Base-by-base conservation (phyloP, 2,797 vertebrate genomes). In the Rhabdophis nuchalis region DNA sequence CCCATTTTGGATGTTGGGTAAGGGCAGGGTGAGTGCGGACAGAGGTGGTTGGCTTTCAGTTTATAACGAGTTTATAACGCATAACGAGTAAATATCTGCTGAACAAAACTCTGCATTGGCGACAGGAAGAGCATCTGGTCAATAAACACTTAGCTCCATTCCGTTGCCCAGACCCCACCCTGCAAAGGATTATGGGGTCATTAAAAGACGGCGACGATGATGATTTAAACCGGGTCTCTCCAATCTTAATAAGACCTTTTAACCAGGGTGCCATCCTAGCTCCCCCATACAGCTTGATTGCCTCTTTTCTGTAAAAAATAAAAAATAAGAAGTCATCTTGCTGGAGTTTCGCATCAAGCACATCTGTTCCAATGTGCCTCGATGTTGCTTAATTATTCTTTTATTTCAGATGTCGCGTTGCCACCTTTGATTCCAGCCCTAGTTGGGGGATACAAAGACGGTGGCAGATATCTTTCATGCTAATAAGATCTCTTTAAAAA, bases 401-500 rank as follows among this genome's bases (percentile, higher is more conserved):
- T 96, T 96, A 96, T 96, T 96, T 96, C 96, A 96, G 94, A 92
- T 91, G 89, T 90, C 93, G 90, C 88, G 57, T 96, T 96, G 94
- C 95, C 94, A 94, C 92, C 95, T 95, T 92, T 54, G 95, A 92
- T 94, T 96, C 96, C 89, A 88, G 90, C 94, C 90, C 92, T 92
- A 95, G 93, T 92, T 91, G 91, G 92, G 92, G 90, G 93, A 95
- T 88, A 91, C 29, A 88, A 87, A 92, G 92, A 95, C 25, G 91
- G 57, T 85, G 85, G 92, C 92, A 96, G 96, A 93, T 92, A 94
- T 88, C 88, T 95, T 96, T 95, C 95, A 93, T 96, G 89, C 57
- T 97, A 95, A 94, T 95, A 85, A 60, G 56, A 64, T 54, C 16
- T 96, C 93, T 95, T 96, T 52, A 0, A 72, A 72, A 25, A 25